Percentiles rank a stretch among this genome's conserved stretches.
These are phyloP conservation scores for Lineus longissimus DNA, from an alignment of 1,140 invertebrate genomes.

Conservation along the genomic window DNA sequence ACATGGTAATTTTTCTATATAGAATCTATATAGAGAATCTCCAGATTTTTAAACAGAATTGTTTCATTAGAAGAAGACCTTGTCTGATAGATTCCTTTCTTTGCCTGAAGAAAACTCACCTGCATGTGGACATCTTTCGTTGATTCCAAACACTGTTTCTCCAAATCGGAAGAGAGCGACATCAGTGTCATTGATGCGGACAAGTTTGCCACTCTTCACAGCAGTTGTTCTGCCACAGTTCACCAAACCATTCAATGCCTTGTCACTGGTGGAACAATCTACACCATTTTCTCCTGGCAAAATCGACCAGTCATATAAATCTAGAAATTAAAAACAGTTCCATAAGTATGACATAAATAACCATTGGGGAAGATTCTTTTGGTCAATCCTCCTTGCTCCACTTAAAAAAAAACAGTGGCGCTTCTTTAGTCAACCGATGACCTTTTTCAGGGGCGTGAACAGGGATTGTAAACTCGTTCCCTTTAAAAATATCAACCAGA, in stretches of 20 bases:
- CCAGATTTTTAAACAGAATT: too few species aligned
- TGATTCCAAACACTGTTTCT: conserved; percentile 31
- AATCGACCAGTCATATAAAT: conserved; percentile 31
- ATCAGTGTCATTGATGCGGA: conserved; percentile 30
- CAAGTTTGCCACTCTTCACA: conserved; percentile 20
- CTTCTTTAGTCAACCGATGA: too few species aligned
- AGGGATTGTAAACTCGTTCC: too few species aligned
- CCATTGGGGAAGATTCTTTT: neutral
- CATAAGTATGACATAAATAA: neutral
- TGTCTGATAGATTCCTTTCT: too few species aligned
- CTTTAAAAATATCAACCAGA: too few species aligned
- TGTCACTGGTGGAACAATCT: neutral
- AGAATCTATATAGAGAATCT: too few species aligned
- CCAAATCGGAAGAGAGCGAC: conserved; percentile 34
- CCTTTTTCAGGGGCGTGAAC: too few species aligned
- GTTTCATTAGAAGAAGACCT: too few species aligned
- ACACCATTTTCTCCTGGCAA: conserved; percentile 11
- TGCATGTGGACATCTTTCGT: conserved; percentile 42
- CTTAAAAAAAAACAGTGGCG: too few species aligned
- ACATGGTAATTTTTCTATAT: too few species aligned
- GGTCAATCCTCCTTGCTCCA: too few species aligned
- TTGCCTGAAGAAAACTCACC: conserved; percentile 21
- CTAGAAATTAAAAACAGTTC: conserved; percentile 15
- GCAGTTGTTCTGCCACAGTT: conserved; percentile 10
- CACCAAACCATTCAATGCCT: neutral